Percentiles rank a stretch among this genome's conserved stretches.
These are phyloP conservation scores for Onychostruthus taczanowskii DNA, from an alignment of 2,113 vertebrate genomes.

Conservation along the genomic window DNA sequence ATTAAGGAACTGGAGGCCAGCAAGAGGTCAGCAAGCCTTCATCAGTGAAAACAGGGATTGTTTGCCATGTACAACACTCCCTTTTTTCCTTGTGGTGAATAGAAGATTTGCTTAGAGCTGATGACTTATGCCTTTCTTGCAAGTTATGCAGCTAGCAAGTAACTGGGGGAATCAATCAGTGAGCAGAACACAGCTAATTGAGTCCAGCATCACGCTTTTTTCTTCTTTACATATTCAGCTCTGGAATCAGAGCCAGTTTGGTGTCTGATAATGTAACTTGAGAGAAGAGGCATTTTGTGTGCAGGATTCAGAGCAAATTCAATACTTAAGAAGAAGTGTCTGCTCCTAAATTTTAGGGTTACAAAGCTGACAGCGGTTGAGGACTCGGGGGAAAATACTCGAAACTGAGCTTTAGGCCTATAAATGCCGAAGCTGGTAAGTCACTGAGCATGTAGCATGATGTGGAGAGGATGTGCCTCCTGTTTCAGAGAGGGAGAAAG, in stretches of 20 bases:
- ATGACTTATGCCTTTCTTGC: slow-evolving; percentile 83
- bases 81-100: slow-evolving; percentile 88
- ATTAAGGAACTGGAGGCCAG: slow-evolving; percentile 91
- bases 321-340: slow-evolving; percentile 49
- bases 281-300: slow-evolving; percentile 59
- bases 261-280: slow-evolving; percentile 72
- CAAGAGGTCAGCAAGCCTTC: slow-evolving; percentile 87
- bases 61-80: slow-evolving; percentile 90
- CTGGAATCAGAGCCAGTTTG: slow-evolving; percentile 57
- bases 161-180: slow-evolving; percentile 67
- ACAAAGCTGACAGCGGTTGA: slow-evolving; percentile 57
- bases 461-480: slow-evolving; percentile 43
- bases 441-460: neutral
- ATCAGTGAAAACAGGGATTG: slow-evolving; percentile 89
- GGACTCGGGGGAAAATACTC: slow-evolving; percentile 16
- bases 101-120: slow-evolving; percentile 83
- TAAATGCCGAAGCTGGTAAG: slow-evolving; percentile 84
- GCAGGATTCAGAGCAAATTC: slow-evolving; percentile 15
- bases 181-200: slow-evolving; percentile 77
- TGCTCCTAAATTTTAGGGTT: slow-evolving; percentile 56
- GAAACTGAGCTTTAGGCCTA: slow-evolving; percentile 60
- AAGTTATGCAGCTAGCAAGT: slow-evolving; percentile 74
- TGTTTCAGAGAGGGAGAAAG: neutral
- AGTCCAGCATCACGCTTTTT: slow-evolving; percentile 69
- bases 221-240: slow-evolving; percentile 49